These are phyloP conservation scores for Neogobius melanostomus DNA, from an alignment of 2,113 vertebrate genomes.

Conservation along the genomic window DNA sequence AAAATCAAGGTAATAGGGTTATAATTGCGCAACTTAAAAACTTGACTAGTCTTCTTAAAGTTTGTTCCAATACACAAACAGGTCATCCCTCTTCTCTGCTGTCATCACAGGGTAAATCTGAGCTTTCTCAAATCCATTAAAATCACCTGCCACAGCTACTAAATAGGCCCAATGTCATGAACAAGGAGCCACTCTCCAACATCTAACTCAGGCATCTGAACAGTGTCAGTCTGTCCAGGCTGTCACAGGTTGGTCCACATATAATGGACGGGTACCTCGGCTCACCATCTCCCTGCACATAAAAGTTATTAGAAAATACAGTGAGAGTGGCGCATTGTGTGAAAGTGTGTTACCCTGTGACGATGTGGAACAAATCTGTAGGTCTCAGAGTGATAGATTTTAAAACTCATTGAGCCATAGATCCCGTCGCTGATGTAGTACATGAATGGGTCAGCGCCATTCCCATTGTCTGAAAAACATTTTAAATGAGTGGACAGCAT, in stretches of 20 bases:
- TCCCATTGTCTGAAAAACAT: constrained; percentile 16
- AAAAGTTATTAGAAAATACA: background rate
- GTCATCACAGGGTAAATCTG: constrained; percentile 80
- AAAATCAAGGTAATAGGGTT: too few species aligned
- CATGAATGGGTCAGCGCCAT: constrained; percentile 28
- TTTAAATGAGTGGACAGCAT: background rate
- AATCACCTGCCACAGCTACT: constrained; percentile 83
- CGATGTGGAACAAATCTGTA: background rate
- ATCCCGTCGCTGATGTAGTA: constrained; percentile 43
- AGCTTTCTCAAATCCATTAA: constrained; percentile 89
- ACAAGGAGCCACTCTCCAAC: constrained; percentile 90
- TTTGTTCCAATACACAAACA: background rate
- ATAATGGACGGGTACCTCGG: constrained; percentile 82
- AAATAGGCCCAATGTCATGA: constrained; percentile 90
- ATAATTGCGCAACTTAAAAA: too few species aligned
- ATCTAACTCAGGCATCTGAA: constrained; percentile 81
- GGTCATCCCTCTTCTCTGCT: background rate
- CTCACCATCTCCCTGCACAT: constrained; percentile 52
- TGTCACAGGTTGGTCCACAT: constrained; percentile 90
- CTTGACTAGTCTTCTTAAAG: too few species aligned
- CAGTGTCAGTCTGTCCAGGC: constrained; percentile 81
- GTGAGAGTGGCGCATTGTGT: too few species aligned
- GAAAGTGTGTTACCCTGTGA: constrained; percentile 13
- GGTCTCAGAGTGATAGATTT: background rate
- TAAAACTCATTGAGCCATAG: constrained; percentile 20